phyloP scores from a whole-genome alignment of 2,113 vertebrate species.

The Scartelaos histophorus region DNA sequence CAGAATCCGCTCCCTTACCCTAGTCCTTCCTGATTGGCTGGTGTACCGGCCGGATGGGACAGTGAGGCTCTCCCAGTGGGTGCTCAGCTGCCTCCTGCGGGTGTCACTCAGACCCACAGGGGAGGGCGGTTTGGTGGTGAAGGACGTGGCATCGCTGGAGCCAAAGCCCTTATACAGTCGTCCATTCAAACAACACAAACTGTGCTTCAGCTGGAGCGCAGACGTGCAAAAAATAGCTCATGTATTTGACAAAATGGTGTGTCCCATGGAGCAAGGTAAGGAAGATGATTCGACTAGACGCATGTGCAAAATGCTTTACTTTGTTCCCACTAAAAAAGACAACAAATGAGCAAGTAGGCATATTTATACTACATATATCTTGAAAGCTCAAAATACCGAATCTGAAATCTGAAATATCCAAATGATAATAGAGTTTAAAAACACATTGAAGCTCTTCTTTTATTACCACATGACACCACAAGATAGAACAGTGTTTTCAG shows the following conservation, averaged over 20 bases:
- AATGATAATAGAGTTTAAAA: too few species aligned
- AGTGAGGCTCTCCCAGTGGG: conserved; percentile 54
- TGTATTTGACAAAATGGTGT: conserved; percentile 30
- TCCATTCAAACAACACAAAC: conserved; percentile 70
- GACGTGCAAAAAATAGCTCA: conserved; percentile 48
- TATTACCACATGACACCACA: too few species aligned
- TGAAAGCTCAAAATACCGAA: too few species aligned
- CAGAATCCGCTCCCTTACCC: conserved; percentile 37
- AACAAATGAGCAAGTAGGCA: too few species aligned
- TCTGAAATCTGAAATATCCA: too few species aligned
- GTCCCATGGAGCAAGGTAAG: conserved; percentile 69
- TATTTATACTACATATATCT: too few species aligned
- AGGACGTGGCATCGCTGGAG: conserved; percentile 54
- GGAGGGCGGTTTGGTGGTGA: conserved; percentile 31
- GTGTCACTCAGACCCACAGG: conserved; percentile 45
- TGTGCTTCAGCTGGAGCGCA: conserved; percentile 68
- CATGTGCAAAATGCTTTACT: too few species aligned
- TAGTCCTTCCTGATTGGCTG: conserved; percentile 78
- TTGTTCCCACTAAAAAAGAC: too few species aligned
- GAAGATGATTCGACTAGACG: background rate
- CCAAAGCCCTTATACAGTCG: conserved; percentile 59
- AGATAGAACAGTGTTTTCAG: too few species aligned
- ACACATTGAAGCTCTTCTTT: too few species aligned
- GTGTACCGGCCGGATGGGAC: conserved; percentile 76
- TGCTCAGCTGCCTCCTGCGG: conserved; percentile 61